These are phyloP conservation scores for Cyanistes caeruleus DNA, from an alignment of 2,113 vertebrate genomes.

Conservation along the genomic window DNA sequence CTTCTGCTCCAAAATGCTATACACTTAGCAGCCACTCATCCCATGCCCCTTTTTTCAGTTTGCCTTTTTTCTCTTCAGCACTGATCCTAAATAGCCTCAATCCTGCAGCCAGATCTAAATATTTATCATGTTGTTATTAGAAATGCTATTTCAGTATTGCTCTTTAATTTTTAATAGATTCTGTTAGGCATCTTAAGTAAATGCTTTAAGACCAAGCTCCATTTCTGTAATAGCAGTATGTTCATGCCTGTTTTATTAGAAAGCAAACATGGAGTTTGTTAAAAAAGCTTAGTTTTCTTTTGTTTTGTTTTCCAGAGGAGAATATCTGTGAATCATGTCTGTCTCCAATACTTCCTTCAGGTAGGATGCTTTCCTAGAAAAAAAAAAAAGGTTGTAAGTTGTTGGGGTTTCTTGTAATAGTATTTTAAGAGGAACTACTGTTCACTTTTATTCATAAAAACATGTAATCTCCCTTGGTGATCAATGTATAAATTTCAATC, in stretches of 20 bases:
- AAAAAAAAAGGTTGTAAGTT: neutral
- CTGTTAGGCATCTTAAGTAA: neutral
- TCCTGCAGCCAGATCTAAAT: neutral
- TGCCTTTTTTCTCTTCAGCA: neutral
- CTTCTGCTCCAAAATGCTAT: neutral
- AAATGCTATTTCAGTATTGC: neutral
- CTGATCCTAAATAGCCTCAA: neutral
- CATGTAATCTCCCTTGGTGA: neutral
- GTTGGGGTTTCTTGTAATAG: neutral
- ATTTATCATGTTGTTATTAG: neutral
- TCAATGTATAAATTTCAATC: neutral
- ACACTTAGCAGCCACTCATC: neutral
- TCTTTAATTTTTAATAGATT: neutral
- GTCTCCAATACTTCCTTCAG: conserved; percentile 89
- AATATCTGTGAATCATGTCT: conserved; percentile 95
- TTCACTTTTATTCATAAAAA: neutral
- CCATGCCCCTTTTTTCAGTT: neutral
- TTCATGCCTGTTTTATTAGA: neutral
- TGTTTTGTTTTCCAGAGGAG: conserved; percentile 83
- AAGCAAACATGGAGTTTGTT: neutral
- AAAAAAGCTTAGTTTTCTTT: neutral
- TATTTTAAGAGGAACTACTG: neutral
- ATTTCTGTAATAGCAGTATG: neutral
- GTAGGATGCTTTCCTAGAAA: conserved; percentile 70
- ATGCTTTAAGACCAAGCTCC: neutral